Evolutionary conservation across 2,888 invertebrate genomes (phyloP).

Genomic region (Linyphia triangularis): DNA sequence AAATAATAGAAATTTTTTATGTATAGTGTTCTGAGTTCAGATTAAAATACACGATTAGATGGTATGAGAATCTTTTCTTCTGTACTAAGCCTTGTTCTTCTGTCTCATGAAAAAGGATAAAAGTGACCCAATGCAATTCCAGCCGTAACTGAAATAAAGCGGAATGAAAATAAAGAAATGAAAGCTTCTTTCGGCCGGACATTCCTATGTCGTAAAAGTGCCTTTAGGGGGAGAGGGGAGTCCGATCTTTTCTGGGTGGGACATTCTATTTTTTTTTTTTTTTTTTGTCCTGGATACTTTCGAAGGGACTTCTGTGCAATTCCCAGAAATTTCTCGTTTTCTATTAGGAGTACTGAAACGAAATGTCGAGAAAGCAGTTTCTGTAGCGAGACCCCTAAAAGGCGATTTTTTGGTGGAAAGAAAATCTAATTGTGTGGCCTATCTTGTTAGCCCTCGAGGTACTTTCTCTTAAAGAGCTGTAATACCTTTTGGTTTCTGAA

Average conservation of each 20-base stretch:
- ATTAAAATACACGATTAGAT: no score
- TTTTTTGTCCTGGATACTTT: not conserved
- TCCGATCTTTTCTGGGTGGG: not conserved
- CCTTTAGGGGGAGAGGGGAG: not conserved
- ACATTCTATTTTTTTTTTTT: not conserved
- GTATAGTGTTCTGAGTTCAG: no score
- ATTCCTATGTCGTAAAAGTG: constrained; percentile 45
- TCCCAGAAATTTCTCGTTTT: constrained; percentile 10
- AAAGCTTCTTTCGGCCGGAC: constrained; percentile 5
- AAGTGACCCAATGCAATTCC: constrained; percentile 40
- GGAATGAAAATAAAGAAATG: not conserved
- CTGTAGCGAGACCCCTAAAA: not conserved
- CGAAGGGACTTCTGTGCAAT: not conserved
- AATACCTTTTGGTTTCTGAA: no score
- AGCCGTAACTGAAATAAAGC: constrained; percentile 54
- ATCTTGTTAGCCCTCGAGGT: not conserved
- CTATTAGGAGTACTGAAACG: not conserved
- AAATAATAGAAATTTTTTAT: no score
- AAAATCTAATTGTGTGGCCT: not conserved
- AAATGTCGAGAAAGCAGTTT: constrained; percentile 17
- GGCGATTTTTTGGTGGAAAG: not conserved
- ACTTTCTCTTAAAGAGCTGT: no score
- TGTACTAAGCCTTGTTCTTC: no score
- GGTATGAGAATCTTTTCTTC: no score
- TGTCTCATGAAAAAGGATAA: not conserved